These are phyloP conservation scores for Linyphia triangularis DNA, from an alignment of 2,888 invertebrate genomes.

Conservation along the genomic window DNA sequence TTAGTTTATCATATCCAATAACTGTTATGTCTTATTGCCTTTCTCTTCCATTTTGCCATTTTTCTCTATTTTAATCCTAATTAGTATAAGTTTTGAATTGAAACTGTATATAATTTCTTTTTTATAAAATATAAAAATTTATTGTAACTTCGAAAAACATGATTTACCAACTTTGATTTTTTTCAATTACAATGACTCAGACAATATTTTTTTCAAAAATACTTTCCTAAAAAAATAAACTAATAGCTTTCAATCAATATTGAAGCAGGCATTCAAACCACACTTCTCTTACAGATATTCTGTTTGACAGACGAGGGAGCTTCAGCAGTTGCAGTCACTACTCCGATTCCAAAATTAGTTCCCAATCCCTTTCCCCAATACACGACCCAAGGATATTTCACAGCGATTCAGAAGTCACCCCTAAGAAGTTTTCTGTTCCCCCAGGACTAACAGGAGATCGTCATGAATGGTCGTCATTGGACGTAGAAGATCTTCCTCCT, in stretches of 20 bases:
- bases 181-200: background rate
- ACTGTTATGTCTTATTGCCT: too few relatives aligned
- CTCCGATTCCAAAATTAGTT: conserved; percentile 56
- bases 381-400: conserved; percentile 37
- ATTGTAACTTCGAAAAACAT: too few relatives aligned
- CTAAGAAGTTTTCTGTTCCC: conserved; percentile 19
- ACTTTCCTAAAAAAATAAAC: background rate
- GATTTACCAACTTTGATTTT: too few relatives aligned
- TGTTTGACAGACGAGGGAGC: conserved; percentile 41
- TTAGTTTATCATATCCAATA: too few relatives aligned
- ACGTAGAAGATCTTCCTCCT: conserved; percentile 70
- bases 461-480: conserved; percentile 47
- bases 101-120: too few relatives aligned
- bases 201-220: background rate
- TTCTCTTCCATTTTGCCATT: too few relatives aligned
- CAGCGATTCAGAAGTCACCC: conserved; percentile 68
- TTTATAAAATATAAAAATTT: too few relatives aligned
- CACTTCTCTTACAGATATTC: conserved; percentile 4
- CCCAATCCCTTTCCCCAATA: conserved; percentile 48
- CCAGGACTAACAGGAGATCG: background rate
- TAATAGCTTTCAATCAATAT: background rate
- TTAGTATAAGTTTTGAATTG: too few relatives aligned
- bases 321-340: conserved; percentile 71
- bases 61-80: too few relatives aligned
- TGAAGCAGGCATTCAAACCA: background rate